Percentiles rank a stretch among this genome's conserved stretches.
phyloP scores from a whole-genome alignment of 1,140 invertebrate species.

The Camponotus floridanus region DNA sequence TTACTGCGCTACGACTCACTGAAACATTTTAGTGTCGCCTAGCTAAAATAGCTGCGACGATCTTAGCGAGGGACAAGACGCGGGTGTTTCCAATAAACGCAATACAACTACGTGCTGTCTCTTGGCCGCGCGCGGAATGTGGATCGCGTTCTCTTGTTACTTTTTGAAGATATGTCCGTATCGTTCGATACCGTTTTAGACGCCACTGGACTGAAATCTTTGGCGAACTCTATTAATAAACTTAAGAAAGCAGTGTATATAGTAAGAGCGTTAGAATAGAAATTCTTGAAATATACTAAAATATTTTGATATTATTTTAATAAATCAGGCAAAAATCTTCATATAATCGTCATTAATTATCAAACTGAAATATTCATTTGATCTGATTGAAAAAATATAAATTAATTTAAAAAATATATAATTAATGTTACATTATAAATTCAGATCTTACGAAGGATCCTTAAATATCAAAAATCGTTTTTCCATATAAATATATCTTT shows the following conservation, averaged over 20 bases:
- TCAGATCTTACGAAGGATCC: background rate
- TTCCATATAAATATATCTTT: slow-evolving; percentile 14
- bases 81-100: slow-evolving; percentile 43
- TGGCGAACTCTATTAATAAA: slow-evolving; percentile 5
- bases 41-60: slow-evolving; percentile 52
- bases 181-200: slow-evolving; percentile 36
- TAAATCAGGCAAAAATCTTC: no score
- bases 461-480: slow-evolving; percentile 2
- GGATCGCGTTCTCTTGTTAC: slow-evolving; percentile 15
- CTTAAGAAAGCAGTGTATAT: background rate
- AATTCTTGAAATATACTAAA: no score
- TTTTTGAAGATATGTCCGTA: slow-evolving; percentile 13
- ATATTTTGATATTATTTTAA: no score
- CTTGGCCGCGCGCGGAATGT: slow-evolving; percentile 18
- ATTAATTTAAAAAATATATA: background rate
- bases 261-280: background rate
- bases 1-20: slow-evolving; percentile 35
- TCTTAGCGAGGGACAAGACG: slow-evolving; percentile 6
- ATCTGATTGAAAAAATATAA: background rate
- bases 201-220: background rate
- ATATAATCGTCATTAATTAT: background rate
- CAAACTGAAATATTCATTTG: background rate
- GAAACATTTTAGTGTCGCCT: slow-evolving; percentile 45
- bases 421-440: background rate
- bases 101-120: slow-evolving; percentile 24